Percentiles rank a stretch among this genome's conserved stretches.
phyloP scores from a whole-genome alignment of 2,888 invertebrate species.

The Cephonodes hylas region DNA sequence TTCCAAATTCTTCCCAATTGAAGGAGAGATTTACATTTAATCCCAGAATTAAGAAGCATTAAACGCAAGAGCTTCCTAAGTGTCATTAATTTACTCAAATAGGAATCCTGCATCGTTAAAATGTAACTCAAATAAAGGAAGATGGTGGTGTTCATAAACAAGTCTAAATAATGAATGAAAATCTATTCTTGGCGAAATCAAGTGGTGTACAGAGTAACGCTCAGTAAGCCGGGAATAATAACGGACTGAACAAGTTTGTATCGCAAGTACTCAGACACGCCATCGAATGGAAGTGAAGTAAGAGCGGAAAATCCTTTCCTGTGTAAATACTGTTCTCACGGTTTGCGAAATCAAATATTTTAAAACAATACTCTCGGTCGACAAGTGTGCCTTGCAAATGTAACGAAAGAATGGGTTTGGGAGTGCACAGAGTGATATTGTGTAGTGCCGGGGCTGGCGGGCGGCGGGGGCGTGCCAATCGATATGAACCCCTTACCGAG shows the following conservation, averaged over 20 bases:
- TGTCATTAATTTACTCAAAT: too few species aligned
- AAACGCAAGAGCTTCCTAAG: too few species aligned
- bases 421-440: conserved; percentile 58
- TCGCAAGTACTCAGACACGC: conserved; percentile 8
- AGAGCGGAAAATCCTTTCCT: conserved; percentile 2
- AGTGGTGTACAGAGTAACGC: neutral
- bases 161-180: neutral
- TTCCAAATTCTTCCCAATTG: too few species aligned
- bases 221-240: neutral
- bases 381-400: conserved; percentile 58
- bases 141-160: neutral
- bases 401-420: conserved; percentile 61
- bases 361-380: conserved; percentile 52
- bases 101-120: neutral
- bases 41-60: too few species aligned
- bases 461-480: conserved; percentile 54
- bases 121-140: neutral
- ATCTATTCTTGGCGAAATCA: neutral
- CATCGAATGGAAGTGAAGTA: conserved; percentile 2
- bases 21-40: too few species aligned
- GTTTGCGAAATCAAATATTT: conserved; percentile 27
- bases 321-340: conserved; percentile 4
- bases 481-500: conserved; percentile 66
- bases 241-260: conserved; percentile 3
- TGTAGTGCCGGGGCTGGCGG: conserved; percentile 46